These are phyloP conservation scores for Nymphalis c-album DNA, from an alignment of 2,888 invertebrate species.

Conservation along the genomic window DNA sequence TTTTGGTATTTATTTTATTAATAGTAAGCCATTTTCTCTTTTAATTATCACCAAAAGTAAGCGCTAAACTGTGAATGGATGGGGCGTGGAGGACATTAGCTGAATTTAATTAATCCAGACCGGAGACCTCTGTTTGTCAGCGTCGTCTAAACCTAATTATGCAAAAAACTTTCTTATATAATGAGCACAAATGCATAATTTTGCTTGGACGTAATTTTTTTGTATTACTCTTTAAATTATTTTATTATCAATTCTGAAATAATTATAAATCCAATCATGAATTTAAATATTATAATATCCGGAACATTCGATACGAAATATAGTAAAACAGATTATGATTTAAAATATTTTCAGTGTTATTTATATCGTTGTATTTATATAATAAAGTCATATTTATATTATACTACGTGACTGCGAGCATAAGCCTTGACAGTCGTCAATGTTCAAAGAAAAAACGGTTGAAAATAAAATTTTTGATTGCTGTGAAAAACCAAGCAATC, in stretches of 20 bases:
- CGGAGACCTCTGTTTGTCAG: slow-evolving; percentile 20
- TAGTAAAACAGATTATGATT: too few species aligned
- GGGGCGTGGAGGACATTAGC: slow-evolving; percentile 13
- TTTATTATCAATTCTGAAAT: not conserved
- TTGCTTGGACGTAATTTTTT: not conserved
- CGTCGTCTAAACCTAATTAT: slow-evolving; percentile 11
- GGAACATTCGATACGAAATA: too few species aligned
- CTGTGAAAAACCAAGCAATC: too few species aligned
- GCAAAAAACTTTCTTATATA: slow-evolving; percentile 7
- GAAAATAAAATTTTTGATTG: too few species aligned
- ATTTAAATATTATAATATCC: not conserved
- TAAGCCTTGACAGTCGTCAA: too few species aligned
- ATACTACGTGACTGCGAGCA: too few species aligned
- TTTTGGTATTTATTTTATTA: slow-evolving; percentile 3
- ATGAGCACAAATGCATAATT: not conserved
- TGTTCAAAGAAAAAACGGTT: too few species aligned
- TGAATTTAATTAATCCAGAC: slow-evolving; percentile 12
- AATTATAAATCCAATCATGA: not conserved
- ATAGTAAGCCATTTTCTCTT: not conserved
- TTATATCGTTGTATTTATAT: too few species aligned
- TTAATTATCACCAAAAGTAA: slow-evolving; percentile 3
- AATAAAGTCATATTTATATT: too few species aligned
- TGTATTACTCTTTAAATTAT: not conserved
- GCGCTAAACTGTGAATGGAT: not conserved
- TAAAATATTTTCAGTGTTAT: too few species aligned